phyloP scores from a whole-genome alignment of 2,797 vertebrate species.

The Euthynnus affinis region DNA sequence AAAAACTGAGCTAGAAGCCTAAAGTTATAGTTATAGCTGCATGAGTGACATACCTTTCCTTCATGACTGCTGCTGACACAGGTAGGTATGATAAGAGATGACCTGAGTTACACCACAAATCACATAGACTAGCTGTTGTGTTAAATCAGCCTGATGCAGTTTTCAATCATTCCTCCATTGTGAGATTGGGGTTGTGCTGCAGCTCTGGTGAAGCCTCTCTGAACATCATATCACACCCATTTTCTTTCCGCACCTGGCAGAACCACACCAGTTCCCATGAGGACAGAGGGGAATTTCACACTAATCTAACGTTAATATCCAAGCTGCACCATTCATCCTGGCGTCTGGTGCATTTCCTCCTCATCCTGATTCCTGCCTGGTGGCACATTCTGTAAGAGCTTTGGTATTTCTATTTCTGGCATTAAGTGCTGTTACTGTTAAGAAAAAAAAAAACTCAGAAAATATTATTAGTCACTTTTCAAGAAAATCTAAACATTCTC shows the following conservation, averaged over 20 bases:
- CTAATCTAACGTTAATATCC: slow-evolving; percentile 47
- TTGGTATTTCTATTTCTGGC: not conserved
- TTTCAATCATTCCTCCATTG: not conserved
- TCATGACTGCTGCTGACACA: not conserved
- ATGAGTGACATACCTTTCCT: not conserved
- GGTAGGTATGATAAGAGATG: not conserved
- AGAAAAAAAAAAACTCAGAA: not conserved
- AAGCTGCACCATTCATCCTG: slow-evolving; percentile 28
- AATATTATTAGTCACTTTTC: not conserved
- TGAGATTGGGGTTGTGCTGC: not conserved
- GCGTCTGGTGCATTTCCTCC: slow-evolving; percentile 21
- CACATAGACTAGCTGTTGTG: not conserved
- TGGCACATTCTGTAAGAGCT: not conserved
- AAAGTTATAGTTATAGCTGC: not conserved
- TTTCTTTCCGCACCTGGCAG: slow-evolving; percentile 42
- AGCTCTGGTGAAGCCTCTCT: not conserved
- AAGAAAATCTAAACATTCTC: too few relatives aligned
- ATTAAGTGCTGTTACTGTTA: not conserved
- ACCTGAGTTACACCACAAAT: too few relatives aligned
- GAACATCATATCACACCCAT: slow-evolving; percentile 18
- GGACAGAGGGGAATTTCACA: slow-evolving; percentile 57
- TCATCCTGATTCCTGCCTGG: slow-evolving; percentile 31
- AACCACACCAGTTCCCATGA: slow-evolving; percentile 15
- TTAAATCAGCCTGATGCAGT: not conserved
- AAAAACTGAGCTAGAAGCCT: too few relatives aligned